These are phyloP conservation scores for Harlomillsia oculata DNA, from an alignment of 1,140 invertebrate species.

Conservation along the genomic window DNA sequence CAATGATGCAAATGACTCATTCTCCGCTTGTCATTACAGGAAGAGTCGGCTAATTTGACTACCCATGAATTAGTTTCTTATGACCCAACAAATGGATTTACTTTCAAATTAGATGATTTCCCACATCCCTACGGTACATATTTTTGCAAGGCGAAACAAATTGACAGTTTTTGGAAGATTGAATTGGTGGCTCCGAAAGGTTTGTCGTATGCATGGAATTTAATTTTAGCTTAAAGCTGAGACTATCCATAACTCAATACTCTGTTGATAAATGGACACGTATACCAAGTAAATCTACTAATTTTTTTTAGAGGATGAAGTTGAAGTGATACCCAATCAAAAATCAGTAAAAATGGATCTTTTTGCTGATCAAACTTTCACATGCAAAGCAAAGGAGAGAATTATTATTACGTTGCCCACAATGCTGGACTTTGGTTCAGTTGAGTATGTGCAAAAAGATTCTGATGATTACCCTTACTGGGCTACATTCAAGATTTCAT, in stretches of 20 bases:
- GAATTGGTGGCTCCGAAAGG: constrained; percentile 27
- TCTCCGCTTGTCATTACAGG: background rate
- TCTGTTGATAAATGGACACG: too few relatives aligned
- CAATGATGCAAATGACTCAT: background rate
- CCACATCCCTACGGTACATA: constrained; percentile 28
- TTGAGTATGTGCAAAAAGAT: constrained; percentile 20
- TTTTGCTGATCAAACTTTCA: constrained; percentile 28
- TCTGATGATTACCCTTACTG: constrained; percentile 21
- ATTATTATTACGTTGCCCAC: constrained; percentile 22
- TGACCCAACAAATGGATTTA: constrained; percentile 22
- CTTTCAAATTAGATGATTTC: constrained; percentile 16
- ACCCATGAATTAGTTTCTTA: constrained; percentile 14
- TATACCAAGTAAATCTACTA: too few relatives aligned
- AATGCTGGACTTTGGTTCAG: constrained; percentile 10
- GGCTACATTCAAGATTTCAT: constrained; percentile 10
- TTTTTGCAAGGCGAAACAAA: constrained; percentile 18
- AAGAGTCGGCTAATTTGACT: constrained; percentile 23
- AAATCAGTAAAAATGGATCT: constrained; percentile 16
- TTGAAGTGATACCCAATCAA: constrained; percentile 11
- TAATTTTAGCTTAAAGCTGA: constrained; percentile 18
- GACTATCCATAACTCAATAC: constrained; percentile 1
- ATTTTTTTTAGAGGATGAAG: constrained; percentile 21
- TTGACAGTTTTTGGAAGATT: constrained; percentile 30
- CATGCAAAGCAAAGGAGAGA: constrained; percentile 25
- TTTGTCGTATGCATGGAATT: constrained; percentile 4